phyloP scores from a whole-genome alignment of 2,113 vertebrate genomes.

The Pelecanoides urinatrix region DNA sequence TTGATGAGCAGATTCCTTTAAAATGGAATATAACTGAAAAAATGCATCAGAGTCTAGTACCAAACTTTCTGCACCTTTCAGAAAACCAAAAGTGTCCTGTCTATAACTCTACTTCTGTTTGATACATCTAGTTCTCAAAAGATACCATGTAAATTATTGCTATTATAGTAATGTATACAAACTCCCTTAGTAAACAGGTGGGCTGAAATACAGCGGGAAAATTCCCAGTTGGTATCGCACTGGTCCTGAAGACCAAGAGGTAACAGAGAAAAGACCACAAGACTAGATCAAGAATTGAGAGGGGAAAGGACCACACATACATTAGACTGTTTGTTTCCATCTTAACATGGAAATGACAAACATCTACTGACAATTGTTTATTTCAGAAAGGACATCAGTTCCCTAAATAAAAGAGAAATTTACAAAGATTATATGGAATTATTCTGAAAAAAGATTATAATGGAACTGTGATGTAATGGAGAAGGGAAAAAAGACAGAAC shows the following conservation, averaged over 20 bases:
- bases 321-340: background rate
- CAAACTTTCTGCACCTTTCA: background rate
- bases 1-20: background rate
- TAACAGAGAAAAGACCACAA: background rate
- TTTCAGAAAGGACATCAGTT: background rate
- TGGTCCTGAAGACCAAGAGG: background rate
- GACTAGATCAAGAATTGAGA: background rate
- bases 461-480: constrained; percentile 43
- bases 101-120: background rate
- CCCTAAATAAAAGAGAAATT: constrained; percentile 49
- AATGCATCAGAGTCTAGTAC: background rate
- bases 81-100: background rate
- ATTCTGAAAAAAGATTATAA: constrained; percentile 18
- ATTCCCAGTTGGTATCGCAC: background rate
- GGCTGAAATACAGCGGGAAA: background rate
- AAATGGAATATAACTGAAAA: background rate
- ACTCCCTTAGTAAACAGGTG: background rate
- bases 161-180: background rate
- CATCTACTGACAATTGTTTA: background rate
- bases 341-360: background rate
- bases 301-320: background rate
- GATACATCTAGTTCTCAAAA: background rate
- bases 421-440: constrained; percentile 24
- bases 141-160: background rate
- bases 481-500: background rate